Conservation (phyloP, 2,113 vertebrate species). For the Vireo altiloquus region DNA sequence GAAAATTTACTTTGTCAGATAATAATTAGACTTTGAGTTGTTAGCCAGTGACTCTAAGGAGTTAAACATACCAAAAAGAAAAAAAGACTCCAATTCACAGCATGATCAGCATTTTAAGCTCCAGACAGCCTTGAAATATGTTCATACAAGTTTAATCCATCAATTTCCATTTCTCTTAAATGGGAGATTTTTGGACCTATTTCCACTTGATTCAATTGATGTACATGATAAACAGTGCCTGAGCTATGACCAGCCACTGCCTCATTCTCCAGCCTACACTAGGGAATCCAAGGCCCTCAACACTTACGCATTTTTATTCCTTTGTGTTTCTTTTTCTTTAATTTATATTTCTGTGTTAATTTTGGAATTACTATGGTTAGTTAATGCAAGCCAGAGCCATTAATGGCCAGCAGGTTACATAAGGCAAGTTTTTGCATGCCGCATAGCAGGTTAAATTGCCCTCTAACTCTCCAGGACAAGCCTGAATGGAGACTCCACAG, state of each 20-base stretch:
- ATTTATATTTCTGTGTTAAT: constrained; percentile 4
- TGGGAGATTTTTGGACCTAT: constrained; percentile 13
- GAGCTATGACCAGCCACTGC: background rate
- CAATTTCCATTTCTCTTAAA: constrained; percentile 43
- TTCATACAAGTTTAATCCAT: constrained; percentile 18
- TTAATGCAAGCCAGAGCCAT: background rate
- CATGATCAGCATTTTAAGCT: constrained; percentile 7
- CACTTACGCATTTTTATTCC: background rate
- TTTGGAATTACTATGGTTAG: background rate
- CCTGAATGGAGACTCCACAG: constrained; percentile 33
- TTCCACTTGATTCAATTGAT: constrained; percentile 41
- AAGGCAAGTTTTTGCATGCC: background rate
- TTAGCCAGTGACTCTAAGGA: background rate
- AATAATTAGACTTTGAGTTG: background rate
- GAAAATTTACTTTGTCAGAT: background rate
- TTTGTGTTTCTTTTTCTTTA: background rate
- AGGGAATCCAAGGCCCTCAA: background rate
- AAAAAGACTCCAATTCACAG: background rate
- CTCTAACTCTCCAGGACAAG: constrained; percentile 27
- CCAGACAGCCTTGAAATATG: constrained; percentile 9
- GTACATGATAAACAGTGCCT: constrained; percentile 30
- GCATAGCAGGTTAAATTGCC: constrained; percentile 8
- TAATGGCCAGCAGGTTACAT: background rate
- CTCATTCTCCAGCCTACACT: background rate
- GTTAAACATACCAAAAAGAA: background rate